Conservation (phyloP, 2,797 vertebrate species). For the Dallia pectoralis region DNA sequence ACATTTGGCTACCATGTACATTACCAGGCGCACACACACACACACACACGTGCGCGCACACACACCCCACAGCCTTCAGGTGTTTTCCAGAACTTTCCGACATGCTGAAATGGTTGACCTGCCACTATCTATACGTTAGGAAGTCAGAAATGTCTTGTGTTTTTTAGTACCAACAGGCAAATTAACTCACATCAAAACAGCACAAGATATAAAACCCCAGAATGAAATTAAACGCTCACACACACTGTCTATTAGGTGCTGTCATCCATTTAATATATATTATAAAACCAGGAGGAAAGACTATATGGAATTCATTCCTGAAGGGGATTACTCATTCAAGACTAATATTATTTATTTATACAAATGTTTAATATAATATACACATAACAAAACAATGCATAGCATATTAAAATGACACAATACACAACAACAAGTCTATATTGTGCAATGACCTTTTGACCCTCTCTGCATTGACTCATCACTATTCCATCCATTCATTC, state of each 20-base stretch:
- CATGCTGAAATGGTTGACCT: too few relatives aligned
- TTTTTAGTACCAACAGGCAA: too few relatives aligned
- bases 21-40: conserved; percentile 12
- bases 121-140: too few relatives aligned
- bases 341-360: conserved; percentile 70
- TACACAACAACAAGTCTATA: conserved; percentile 59
- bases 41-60: not conserved
- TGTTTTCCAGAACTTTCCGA: too few relatives aligned
- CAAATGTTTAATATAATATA: conserved; percentile 71
- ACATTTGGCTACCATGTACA: conserved; percentile 64
- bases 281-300: conserved; percentile 72
- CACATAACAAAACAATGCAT: conserved; percentile 63
- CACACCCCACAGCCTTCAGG: too few relatives aligned
- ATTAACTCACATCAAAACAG: too few relatives aligned
- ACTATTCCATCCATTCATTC: conserved; percentile 24
- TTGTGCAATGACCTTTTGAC: conserved; percentile 61
- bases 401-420: conserved; percentile 62
- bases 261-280: conserved; percentile 82
- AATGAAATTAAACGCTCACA: conserved; percentile 36
- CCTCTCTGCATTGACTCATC: conserved; percentile 39
- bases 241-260: conserved; percentile 75
- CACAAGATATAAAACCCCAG: too few relatives aligned
- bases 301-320: conserved; percentile 69
- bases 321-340: conserved; percentile 65
- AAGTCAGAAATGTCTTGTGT: too few relatives aligned